These are phyloP conservation scores for Phymanthus crucifer DNA, from an alignment of 92 coral and sea anemone genomes.

Conservation along the genomic window DNA sequence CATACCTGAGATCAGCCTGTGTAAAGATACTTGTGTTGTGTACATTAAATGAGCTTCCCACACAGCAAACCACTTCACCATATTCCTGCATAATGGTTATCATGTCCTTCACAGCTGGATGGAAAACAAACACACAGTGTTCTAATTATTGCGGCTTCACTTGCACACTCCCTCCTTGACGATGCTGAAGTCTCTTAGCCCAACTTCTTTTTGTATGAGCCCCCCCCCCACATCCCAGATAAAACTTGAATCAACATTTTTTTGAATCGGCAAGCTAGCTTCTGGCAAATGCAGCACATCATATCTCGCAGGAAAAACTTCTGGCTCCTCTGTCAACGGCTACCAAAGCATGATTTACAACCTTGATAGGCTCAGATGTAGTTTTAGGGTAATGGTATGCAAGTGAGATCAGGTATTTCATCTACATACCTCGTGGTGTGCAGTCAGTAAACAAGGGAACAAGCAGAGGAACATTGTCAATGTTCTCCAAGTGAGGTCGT, in stretches of 20 bases:
- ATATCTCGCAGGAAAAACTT: no score
- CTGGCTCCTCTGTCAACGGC: no score
- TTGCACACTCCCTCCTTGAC: no score
- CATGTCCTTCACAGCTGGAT: slow-evolving; percentile 88
- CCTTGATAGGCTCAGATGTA: background rate
- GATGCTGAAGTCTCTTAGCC: no score
- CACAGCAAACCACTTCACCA: slow-evolving; percentile 97
- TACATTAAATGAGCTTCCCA: slow-evolving; percentile 90
- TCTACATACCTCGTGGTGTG: slow-evolving; percentile 69
- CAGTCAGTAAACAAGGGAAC: slow-evolving; percentile 98
- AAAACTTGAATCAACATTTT: no score
- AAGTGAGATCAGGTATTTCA: background rate
- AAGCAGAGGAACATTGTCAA: slow-evolving; percentile 95
- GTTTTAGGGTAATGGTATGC: no score
- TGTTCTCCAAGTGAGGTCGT: slow-evolving; percentile 88
- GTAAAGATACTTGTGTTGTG: slow-evolving; percentile 81
- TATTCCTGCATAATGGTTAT: slow-evolving; percentile 94
- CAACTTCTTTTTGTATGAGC: no score
- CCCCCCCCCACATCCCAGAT: no score
- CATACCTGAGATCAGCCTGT: slow-evolving; percentile 90
- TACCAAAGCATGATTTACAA: no score
- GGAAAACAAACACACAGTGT: background rate
- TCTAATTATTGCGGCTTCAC: no score
- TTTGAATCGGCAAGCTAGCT: no score
- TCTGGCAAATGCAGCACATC: no score